Evolutionary conservation across 2,888 invertebrate species (phyloP), one percentile per base, ranked within the genome.

Genomic region (Troilus luridus): DNA sequence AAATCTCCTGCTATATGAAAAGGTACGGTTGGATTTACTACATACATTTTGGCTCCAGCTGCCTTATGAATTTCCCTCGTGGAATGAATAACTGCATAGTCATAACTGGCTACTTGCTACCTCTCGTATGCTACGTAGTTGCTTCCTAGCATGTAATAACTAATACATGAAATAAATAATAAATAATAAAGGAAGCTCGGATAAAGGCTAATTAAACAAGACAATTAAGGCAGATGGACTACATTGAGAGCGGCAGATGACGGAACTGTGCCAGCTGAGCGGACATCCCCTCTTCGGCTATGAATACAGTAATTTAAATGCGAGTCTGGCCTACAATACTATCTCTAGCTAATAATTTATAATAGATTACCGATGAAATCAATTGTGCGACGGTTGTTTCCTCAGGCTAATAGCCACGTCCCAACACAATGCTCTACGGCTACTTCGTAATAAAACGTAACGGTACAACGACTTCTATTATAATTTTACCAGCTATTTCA

Each of bases 241-340:
- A n/a, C n/a, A n/a, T 85, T 14, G 56, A 58, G 56, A 21, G 56
- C 56, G n/a, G 85, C 56, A 77, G 72, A 77, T 77, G 72, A 77
- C 72, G 41, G 72, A 41, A 77, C 72, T 41, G 72, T 7, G 27
- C 27, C 72, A 77, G 72, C 72, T 77, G 72, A 77, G 72, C 72
- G 72, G 72, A 77, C 72, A 77, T 77, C 72, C 72, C 72, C 21
- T 21, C 64, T 6, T 1, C 72, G 2, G 8, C 72, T 27, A 77
- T 77, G 72, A 77, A 77, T 77, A 77, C 72, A 77, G 72, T 77
- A 77, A 77, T 77, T 77, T 24, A 77, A 77, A 77, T 77, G 72
- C 21, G 72, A 41, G 72, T 0, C 24, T 41, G 27, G 8, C 27
- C 72, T 72, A 72, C 72, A 72, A 41, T 77, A 17, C 41, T 77